Percentiles rank a stretch among this genome's conserved stretches.
Conservation (phyloP, 2,113 vertebrate genomes). For the Oophaga pumilio region DNA sequence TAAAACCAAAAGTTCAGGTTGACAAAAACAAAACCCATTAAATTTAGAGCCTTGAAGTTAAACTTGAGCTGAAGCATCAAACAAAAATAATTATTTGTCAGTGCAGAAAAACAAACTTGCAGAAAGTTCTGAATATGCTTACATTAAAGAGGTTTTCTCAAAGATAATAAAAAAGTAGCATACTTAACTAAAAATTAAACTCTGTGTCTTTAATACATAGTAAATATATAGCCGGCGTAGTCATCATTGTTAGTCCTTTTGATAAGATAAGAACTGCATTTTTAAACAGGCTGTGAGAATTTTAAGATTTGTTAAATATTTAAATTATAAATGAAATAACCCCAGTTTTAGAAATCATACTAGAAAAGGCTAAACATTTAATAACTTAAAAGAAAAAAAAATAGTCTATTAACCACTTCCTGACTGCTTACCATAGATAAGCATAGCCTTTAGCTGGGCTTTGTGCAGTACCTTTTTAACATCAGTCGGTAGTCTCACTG, state of each 20-base stretch:
- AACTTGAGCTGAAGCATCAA: conserved; percentile 57
- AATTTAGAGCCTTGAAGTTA: conserved; percentile 60
- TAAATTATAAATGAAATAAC: not conserved
- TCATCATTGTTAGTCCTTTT: not conserved
- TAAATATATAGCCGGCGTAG: not conserved
- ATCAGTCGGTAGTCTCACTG: no score
- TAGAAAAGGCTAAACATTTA: not conserved
- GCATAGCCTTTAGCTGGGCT: no score
- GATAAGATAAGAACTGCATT: not conserved
- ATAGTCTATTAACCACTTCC: no score
- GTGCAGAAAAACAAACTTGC: conserved; percentile 21
- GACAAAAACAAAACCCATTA: conserved; percentile 60
- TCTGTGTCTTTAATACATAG: not conserved
- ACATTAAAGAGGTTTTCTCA: not conserved
- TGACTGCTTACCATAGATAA: no score
- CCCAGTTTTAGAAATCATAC: not conserved
- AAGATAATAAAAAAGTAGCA: not conserved
- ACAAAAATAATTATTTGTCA: conserved; percentile 44
- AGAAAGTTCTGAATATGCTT: not conserved
- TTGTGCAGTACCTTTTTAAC: no score
- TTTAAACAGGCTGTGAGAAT: not conserved
- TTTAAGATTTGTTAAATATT: not conserved
- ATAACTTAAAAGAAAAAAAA: no score
- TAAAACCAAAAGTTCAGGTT: conserved; percentile 61
- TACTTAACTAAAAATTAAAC: not conserved